A percentile compares a stretch with the other conserved stretches of the same genome.
Evolutionary conservation across 2,113 vertebrate genomes (phyloP).

Genomic region (Aspidoscelis tigris): DNA sequence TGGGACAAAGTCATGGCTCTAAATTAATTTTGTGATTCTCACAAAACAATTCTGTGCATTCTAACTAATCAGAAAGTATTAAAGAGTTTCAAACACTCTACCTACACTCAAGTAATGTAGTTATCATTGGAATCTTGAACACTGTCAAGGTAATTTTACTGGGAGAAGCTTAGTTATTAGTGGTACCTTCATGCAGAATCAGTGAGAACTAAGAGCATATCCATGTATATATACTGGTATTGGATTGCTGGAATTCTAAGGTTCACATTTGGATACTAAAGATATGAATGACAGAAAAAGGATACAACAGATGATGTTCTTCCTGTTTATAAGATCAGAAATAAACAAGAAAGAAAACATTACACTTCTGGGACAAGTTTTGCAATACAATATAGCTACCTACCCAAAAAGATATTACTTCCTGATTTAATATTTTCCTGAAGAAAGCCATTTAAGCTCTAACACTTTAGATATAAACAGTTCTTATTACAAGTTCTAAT

Average conservation of each 20-base stretch:
- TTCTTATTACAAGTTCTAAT: conserved; percentile 4
- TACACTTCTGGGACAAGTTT: background rate
- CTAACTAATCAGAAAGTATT: background rate
- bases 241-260: background rate
- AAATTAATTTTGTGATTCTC: background rate
- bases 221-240: background rate
- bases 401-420: too few relatives aligned
- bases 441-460: background rate
- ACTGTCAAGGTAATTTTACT: background rate
- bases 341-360: conserved; percentile 34
- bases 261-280: background rate
- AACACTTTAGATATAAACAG: conserved; percentile 2
- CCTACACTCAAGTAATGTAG: background rate
- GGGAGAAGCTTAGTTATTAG: background rate
- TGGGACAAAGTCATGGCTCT: background rate
- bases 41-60: background rate
- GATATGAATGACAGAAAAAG: conserved; percentile 29
- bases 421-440: background rate
- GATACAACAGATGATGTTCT: conserved; percentile 67
- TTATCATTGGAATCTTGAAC: background rate
- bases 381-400: background rate
- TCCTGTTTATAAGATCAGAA: conserved; percentile 47
- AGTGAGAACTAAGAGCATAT: background rate
- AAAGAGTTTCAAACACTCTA: background rate
- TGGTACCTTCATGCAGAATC: background rate